Percentiles rank a stretch among this genome's conserved stretches.
Evolutionary conservation across 2,797 vertebrate genomes (phyloP).

Genomic region (Nasua narica): DNA sequence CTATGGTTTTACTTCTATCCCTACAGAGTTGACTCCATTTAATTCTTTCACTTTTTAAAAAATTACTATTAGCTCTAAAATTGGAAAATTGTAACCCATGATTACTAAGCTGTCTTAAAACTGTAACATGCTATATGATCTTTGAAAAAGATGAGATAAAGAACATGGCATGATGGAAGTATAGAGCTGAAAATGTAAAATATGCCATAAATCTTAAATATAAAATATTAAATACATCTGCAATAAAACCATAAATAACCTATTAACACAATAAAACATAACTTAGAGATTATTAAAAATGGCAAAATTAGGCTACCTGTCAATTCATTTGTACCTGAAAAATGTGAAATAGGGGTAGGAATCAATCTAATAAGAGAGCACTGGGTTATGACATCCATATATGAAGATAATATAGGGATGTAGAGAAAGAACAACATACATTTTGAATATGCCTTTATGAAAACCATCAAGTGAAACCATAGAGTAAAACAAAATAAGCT

Average conservation of each 20-base stretch:
- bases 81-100: neutral
- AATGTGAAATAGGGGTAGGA: neutral
- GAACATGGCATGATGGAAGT: neutral
- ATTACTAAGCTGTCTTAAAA: slow-evolving; percentile 3
- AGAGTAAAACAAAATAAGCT: neutral
- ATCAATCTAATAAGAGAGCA: neutral
- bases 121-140: neutral
- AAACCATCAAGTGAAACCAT: neutral
- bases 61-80: neutral
- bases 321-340: neutral
- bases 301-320: neutral
- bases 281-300: neutral
- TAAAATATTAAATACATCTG: neutral
- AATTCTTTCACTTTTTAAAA: neutral
- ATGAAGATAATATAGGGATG: neutral
- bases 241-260: neutral
- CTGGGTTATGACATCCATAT: neutral
- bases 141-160: slow-evolving; percentile 1
- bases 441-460: neutral
- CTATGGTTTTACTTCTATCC: neutral
- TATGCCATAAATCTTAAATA: neutral
- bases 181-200: slow-evolving; percentile 14
- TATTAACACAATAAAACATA: neutral
- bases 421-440: neutral
- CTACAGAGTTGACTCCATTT: neutral